Conservation (phyloP, 2,797 vertebrate species). For the Sardinella longiceps region DNA sequence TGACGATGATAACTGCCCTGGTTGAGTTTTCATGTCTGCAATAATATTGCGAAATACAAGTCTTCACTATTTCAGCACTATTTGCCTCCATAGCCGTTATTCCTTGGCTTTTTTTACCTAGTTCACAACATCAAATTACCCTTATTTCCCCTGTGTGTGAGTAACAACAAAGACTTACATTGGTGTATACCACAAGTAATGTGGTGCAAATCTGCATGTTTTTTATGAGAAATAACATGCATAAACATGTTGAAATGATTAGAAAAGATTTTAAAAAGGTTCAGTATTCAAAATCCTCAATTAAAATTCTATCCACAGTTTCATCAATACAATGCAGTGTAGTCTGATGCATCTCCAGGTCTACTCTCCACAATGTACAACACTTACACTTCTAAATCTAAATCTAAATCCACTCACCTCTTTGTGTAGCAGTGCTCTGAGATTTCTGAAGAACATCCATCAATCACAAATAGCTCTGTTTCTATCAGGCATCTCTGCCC, state of each 20-base stretch:
- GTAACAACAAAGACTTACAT: background rate
- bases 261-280: background rate
- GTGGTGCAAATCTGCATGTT: too few species aligned
- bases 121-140: background rate
- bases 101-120: background rate
- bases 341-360: too few species aligned
- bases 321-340: background rate
- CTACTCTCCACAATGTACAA: too few species aligned
- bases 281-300: too few species aligned
- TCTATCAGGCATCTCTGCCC: slow-evolving; percentile 79
- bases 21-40: background rate
- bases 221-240: background rate
- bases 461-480: slow-evolving; percentile 80
- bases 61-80: background rate
- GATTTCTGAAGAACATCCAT: slow-evolving; percentile 88
- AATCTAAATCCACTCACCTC: background rate
- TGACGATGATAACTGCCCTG: slow-evolving; percentile 58
- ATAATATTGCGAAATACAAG: background rate
- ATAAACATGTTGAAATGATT: background rate
- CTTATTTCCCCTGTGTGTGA: background rate
- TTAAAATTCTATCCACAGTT: background rate
- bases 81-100: background rate
- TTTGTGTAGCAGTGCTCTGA: slow-evolving; percentile 18
- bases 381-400: too few species aligned
- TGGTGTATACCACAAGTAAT: background rate